Conservation (phyloP, 2,113 vertebrate genomes). For the Eidolon helvum region DNA sequence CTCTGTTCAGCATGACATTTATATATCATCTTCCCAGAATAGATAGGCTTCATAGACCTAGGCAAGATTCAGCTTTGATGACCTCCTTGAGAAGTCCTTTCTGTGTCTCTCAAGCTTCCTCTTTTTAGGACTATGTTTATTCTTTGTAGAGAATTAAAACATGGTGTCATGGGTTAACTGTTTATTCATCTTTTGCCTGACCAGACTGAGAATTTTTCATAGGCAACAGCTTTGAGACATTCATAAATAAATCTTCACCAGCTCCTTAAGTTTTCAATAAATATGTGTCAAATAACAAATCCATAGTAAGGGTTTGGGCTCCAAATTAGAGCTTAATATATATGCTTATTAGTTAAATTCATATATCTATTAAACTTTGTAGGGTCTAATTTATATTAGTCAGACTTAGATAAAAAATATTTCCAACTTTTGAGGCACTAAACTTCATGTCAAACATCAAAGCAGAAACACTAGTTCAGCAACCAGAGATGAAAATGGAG, state of each 20-base stretch:
- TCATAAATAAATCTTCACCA: neutral
- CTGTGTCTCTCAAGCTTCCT: neutral
- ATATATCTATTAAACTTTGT: neutral
- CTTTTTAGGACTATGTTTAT: neutral
- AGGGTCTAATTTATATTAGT: neutral
- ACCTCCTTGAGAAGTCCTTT: neutral
- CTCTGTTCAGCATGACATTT: no score
- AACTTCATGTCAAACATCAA: neutral
- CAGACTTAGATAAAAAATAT: neutral
- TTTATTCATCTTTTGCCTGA: neutral
- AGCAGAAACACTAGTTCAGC: neutral
- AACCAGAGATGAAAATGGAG: neutral
- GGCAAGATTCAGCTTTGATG: neutral
- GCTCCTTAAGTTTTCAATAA: neutral
- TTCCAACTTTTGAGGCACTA: neutral
- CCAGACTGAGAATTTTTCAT: neutral
- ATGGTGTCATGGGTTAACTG: neutral
- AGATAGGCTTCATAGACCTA: neutral
- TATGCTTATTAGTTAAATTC: neutral
- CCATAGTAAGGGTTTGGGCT: neutral
- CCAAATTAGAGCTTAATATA: neutral
- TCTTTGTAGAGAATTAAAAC: neutral
- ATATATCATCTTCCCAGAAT: accelerated
- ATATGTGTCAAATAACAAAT: neutral
- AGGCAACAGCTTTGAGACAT: neutral